Evolutionary conservation across 2,888 invertebrate species (phyloP).

Genomic region (Mythimna albipuncta): DNA sequence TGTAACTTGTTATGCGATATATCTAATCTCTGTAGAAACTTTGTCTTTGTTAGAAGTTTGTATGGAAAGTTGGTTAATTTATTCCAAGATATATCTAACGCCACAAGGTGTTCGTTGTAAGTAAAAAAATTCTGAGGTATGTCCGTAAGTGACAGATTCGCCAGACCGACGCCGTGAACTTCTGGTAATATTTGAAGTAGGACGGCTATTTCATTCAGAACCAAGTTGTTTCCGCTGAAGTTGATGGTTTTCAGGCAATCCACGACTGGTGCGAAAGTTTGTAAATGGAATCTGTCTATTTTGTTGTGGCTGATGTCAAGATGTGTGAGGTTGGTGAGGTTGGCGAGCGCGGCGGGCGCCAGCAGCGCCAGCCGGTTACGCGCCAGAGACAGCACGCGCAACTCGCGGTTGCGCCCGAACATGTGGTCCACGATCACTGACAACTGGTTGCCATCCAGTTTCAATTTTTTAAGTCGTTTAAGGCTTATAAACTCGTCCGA

Average conservation of each 20-base stretch:
- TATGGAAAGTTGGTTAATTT: conserved; percentile 91
- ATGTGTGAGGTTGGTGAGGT: conserved; percentile 92
- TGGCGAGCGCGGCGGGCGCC: conserved; percentile 93
- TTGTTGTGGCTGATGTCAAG: conserved; percentile 95
- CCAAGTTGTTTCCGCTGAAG: conserved; percentile 93
- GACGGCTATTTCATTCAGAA: conserved; percentile 89
- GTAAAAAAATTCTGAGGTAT: conserved; percentile 91
- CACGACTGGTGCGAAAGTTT: conserved; percentile 91
- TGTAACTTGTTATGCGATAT: conserved; percentile 94
- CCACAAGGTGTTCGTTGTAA: conserved; percentile 91
- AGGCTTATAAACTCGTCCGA: conserved; percentile 94
- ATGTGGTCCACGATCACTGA: conserved; percentile 94
- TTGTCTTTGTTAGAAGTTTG: conserved; percentile 90
- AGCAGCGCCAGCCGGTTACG: conserved; percentile 94
- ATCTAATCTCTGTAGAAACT: conserved; percentile 92
- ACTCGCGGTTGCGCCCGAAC: conserved; percentile 90
- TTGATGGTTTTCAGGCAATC: conserved; percentile 92
- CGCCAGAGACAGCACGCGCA: conserved; percentile 91
- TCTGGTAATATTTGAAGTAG: conserved; percentile 91
- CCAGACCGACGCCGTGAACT: conserved; percentile 90
- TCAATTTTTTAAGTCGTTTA: conserved; percentile 91
- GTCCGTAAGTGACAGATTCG: conserved; percentile 90
- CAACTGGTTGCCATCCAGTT: conserved; percentile 94
- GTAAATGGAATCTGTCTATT: conserved; percentile 92
- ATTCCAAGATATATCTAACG: conserved; percentile 94